Conservation (phyloP, 1,140 invertebrate species). For the Cydia pomonella region DNA sequence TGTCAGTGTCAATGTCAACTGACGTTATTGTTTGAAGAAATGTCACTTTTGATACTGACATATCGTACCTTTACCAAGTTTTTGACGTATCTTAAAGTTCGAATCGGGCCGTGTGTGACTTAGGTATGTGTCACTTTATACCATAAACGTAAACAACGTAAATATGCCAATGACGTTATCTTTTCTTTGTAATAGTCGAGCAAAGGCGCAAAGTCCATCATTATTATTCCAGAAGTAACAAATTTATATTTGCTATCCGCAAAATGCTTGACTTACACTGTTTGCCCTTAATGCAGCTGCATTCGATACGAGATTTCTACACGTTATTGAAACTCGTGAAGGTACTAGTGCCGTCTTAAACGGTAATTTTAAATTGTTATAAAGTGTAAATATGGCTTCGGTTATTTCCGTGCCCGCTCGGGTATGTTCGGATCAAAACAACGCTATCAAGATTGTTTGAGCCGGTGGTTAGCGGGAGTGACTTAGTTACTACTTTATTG, state of each 20-base stretch:
- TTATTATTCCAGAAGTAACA: constrained; percentile 21
- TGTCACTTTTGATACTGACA: too few relatives aligned
- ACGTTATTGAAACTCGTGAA: background rate
- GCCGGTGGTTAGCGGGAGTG: constrained; percentile 41
- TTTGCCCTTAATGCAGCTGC: background rate
- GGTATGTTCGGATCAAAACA: constrained; percentile 68
- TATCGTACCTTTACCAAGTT: too few relatives aligned
- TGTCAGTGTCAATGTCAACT: too few relatives aligned
- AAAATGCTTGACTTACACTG: background rate
- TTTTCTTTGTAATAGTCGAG: background rate
- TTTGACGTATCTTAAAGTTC: too few relatives aligned
- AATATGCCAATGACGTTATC: background rate
- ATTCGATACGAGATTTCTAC: background rate
- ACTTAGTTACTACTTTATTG: constrained; percentile 55
- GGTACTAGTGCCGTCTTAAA: constrained; percentile 6
- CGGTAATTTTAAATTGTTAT: constrained; percentile 27
- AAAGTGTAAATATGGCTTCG: constrained; percentile 60
- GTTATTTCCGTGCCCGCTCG: constrained; percentile 59
- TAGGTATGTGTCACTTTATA: too few relatives aligned
- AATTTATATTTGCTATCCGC: background rate
- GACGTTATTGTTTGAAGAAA: too few relatives aligned
- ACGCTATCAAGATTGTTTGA: constrained; percentile 39
- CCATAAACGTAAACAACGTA: too few relatives aligned
- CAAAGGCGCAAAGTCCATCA: constrained; percentile 16
- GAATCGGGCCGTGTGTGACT: too few relatives aligned